A percentile compares a stretch with the other conserved stretches of the same genome.
phyloP scores from a whole-genome alignment of 2,113 vertebrate genomes.

The Poeciliopsis turrubarensis region DNA sequence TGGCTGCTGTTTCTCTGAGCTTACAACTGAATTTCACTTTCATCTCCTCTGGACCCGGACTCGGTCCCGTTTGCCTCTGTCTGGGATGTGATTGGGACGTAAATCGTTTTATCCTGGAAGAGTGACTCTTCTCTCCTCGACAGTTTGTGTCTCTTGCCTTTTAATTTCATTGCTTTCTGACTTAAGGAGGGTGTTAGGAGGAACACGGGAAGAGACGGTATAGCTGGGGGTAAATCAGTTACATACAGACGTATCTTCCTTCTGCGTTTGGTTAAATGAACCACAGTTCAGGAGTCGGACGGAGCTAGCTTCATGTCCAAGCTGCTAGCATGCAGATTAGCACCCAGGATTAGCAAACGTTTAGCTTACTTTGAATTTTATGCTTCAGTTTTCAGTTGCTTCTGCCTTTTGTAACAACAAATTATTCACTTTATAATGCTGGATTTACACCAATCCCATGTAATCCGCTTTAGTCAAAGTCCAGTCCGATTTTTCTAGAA shows the following conservation, averaged over 20 bases:
- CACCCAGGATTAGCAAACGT: not conserved
- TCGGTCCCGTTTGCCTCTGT: slow-evolving; percentile 40
- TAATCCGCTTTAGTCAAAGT: no score
- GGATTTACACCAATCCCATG: no score
- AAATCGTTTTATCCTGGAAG: slow-evolving; percentile 34
- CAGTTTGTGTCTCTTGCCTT: slow-evolving; percentile 12
- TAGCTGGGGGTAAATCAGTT: not conserved
- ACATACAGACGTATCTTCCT: not conserved
- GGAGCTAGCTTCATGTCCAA: not conserved
- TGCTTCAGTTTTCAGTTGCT: not conserved
- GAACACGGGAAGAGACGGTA: not conserved
- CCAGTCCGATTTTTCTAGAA: no score
- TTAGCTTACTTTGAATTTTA: not conserved
- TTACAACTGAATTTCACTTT: slow-evolving; percentile 42
- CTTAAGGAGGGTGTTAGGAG: slow-evolving; percentile 13
- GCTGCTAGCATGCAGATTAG: slow-evolving; percentile 13
- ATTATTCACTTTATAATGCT: not conserved
- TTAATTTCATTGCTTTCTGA: slow-evolving; percentile 39
- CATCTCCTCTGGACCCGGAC: slow-evolving; percentile 15
- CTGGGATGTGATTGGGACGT: slow-evolving; percentile 32
- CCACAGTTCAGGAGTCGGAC: not conserved
- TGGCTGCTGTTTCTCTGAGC: slow-evolving; percentile 42
- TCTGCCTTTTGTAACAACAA: not conserved
- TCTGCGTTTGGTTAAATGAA: not conserved
- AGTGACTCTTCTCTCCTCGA: slow-evolving; percentile 1